These are phyloP conservation scores for Cosmia pyralina DNA, from an alignment of 2,888 invertebrate genomes.

Conservation along the genomic window DNA sequence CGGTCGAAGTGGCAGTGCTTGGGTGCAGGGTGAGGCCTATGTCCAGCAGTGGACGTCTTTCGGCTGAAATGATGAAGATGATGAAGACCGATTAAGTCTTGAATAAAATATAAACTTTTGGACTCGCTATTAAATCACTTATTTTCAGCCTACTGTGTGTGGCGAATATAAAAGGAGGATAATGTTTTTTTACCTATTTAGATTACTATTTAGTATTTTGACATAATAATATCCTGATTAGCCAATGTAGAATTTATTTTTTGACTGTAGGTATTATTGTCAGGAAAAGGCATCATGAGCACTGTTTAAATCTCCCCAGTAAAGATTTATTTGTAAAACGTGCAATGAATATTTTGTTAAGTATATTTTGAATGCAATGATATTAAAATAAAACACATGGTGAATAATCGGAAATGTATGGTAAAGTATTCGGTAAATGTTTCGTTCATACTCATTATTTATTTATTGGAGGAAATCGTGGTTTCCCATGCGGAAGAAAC, in stretches of 20 bases:
- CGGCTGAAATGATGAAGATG: no score
- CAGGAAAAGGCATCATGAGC: no score
- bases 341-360: slow-evolving; percentile 3
- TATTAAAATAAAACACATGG: slow-evolving; percentile 3
- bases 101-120: background rate
- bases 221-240: background rate
- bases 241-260: no score
- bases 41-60: no score
- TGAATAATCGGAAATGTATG: slow-evolving; percentile 16
- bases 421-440: slow-evolving; percentile 18
- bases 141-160: background rate
- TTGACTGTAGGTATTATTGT: no score
- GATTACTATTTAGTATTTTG: background rate
- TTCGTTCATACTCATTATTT: slow-evolving; percentile 8
- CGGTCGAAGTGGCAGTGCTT: no score
- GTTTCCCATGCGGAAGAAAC: slow-evolving; percentile 17
- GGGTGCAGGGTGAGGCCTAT: no score
- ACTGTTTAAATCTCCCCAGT: background rate
- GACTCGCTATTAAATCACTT: background rate
- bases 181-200: background rate
- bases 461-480: slow-evolving; percentile 39
- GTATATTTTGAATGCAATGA: slow-evolving; percentile 2
- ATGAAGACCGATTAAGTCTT: no score
- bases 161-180: background rate
- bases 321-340: background rate